Evolutionary conservation across 2,113 vertebrate species (phyloP), one percentile per base, ranked within the genome.

Genomic region (Oenanthe oenanthe): DNA sequence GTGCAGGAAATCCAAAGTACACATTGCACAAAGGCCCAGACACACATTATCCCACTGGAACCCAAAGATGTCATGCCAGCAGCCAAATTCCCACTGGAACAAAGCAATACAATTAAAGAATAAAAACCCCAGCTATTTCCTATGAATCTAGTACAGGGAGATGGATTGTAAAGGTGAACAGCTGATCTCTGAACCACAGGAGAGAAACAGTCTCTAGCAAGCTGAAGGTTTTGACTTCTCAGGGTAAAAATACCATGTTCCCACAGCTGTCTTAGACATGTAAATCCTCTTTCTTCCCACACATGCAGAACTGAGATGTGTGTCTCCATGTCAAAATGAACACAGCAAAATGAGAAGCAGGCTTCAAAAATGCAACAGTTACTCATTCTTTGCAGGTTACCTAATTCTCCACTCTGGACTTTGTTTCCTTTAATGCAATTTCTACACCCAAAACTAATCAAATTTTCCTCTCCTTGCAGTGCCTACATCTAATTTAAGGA

Each of bases 51-150:
- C 92, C 89, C 82, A 47, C n/a, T 75, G 68, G 54, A 83, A 70
- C 80, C 71, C 65, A 50, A 67, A 72, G 32, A 51, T 93, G 67
- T 73, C 66, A 34, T 43, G 50, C 67, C 93, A 90, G 56, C 36
- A 76, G 63, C 79, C 68, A 90, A 93, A 96, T 81, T 95, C 95
- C 94, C 95, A 86, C 61, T 74, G 92, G 88, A 94, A 92, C 79
- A 68, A 88, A 88, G 76, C 38, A 20, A 51, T 66, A 47, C 21
- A 45, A 84, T 60, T 66, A 54, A 58, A 87, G 40, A 63, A 73
- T n/a, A 90, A 77, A 54, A 4, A 2, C 5, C 26, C 50, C 28
- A 71, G 79, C 71, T 74, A 80, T 80, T 95, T 95, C 92, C 89
- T 88, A 34, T 60, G 25, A 90, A 56, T 18, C 28, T 65, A 80